Evolutionary conservation across 2,797 vertebrate genomes (phyloP).

Genomic region (Tadarida brasiliensis): DNA sequence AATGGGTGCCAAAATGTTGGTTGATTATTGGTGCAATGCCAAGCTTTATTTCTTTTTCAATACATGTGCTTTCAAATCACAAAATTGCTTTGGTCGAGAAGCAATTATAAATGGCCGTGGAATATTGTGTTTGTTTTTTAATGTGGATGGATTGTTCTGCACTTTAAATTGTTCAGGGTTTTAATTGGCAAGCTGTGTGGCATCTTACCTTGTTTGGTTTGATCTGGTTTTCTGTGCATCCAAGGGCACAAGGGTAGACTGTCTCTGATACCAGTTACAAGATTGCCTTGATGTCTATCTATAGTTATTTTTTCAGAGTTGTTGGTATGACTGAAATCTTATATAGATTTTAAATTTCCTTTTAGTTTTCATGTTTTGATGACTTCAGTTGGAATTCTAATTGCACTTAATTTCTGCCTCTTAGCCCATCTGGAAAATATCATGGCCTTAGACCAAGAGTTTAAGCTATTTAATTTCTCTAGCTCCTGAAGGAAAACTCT

Average conservation of each 20-base stretch:
- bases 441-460: background rate
- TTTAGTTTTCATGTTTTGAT: slow-evolving; percentile 26
- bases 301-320: background rate
- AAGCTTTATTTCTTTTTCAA: background rate
- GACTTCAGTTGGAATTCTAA: slow-evolving; percentile 41
- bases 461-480: slow-evolving; percentile 5
- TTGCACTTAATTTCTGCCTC: slow-evolving; percentile 47
- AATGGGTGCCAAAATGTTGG: slow-evolving; percentile 66
- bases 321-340: background rate
- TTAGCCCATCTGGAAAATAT: slow-evolving; percentile 29
- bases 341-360: slow-evolving; percentile 1
- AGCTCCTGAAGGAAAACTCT: slow-evolving; percentile 18
- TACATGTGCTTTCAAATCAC: slow-evolving; percentile 81
- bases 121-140: slow-evolving; percentile 29
- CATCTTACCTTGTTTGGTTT: background rate
- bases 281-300: background rate
- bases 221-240: background rate
- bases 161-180: slow-evolving; percentile 29
- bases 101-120: slow-evolving; percentile 73
- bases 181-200: slow-evolving; percentile 35
- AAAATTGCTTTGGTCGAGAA: slow-evolving; percentile 76
- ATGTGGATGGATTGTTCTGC: slow-evolving; percentile 52
- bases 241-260: background rate
- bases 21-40: slow-evolving; percentile 73
- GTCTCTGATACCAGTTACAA: background rate